Evolutionary conservation across 2,113 vertebrate genomes (phyloP).

Genomic region (Tetraodon nigroviridis): DNA sequence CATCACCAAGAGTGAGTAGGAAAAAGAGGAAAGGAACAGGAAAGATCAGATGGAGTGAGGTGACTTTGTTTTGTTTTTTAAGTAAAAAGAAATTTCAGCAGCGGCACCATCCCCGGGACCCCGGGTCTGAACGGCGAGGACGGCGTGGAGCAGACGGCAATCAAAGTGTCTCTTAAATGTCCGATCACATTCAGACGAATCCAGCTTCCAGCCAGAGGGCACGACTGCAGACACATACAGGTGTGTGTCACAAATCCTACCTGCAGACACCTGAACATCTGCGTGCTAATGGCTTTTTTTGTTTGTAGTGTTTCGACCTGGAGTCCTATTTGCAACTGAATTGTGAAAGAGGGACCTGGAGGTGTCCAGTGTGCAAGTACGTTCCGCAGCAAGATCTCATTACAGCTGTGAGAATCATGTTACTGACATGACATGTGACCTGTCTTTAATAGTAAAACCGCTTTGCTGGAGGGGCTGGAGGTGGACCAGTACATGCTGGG

Average conservation of each 20-base stretch:
- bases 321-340: constrained; percentile 85
- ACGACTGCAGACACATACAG: constrained; percentile 95
- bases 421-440: not conserved
- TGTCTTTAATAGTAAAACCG: constrained; percentile 81
- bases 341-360: constrained; percentile 82
- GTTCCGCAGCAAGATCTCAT: constrained; percentile 8
- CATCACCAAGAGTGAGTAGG: constrained; percentile 89
- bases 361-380: constrained; percentile 80
- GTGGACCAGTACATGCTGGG: constrained; percentile 98
- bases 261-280: not conserved
- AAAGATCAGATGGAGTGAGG: too few species aligned
- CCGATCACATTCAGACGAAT: constrained; percentile 96
- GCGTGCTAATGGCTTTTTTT: not conserved
- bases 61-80: constrained; percentile 8
- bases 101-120: constrained; percentile 88
- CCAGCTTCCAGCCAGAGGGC: constrained; percentile 91
- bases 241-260: constrained; percentile 59
- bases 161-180: constrained; percentile 95
- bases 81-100: constrained; percentile 95
- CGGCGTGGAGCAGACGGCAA: constrained; percentile 92
- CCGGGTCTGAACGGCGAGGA: constrained; percentile 92
- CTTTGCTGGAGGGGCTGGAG: constrained; percentile 90
- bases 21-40: not conserved
- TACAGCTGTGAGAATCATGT: not conserved
- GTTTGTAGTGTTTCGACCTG: constrained; percentile 82